Percentiles rank a stretch among this genome's conserved stretches.
phyloP scores from a whole-genome alignment of 2,797 vertebrate genomes.

The Clamator glandarius region DNA sequence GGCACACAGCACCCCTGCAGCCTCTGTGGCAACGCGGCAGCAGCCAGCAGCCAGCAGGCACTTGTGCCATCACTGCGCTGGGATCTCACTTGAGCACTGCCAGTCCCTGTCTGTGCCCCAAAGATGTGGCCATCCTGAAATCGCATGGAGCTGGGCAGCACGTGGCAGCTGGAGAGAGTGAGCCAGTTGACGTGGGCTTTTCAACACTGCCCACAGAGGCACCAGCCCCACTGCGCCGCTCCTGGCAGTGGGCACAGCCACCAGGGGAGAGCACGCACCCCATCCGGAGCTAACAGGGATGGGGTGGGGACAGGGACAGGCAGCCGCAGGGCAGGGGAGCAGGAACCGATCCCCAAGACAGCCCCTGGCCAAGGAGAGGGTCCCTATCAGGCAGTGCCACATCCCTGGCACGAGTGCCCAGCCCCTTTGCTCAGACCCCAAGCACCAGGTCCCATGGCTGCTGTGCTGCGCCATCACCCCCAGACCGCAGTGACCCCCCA shows the following conservation, averaged over 20 bases:
- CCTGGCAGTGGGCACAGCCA: background rate
- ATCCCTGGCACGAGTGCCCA: background rate
- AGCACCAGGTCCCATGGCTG: background rate
- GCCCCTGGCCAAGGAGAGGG: background rate
- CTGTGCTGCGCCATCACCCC: accelerated
- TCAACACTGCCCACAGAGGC: accelerated
- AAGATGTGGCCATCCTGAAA: accelerated
- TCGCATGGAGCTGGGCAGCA: accelerated
- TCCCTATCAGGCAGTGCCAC: background rate
- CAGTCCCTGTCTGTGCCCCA: background rate
- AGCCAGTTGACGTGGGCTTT: accelerated
- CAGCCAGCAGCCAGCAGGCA: accelerated
- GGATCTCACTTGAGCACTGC: background rate
- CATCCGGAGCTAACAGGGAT: background rate
- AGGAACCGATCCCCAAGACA: accelerated
- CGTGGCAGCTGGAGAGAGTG: accelerated
- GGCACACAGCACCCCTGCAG: accelerated
- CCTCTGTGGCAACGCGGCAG: accelerated
- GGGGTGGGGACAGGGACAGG: background rate
- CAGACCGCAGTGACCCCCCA: accelerated
- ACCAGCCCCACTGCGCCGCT: accelerated
- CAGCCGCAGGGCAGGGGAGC: background rate
- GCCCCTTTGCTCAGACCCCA: accelerated
- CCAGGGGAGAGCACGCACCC: accelerated
- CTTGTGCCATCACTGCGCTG: accelerated